These are phyloP conservation scores for Tupaia chinensis DNA, from an alignment of 2,113 vertebrate species.

Conservation along the genomic window DNA sequence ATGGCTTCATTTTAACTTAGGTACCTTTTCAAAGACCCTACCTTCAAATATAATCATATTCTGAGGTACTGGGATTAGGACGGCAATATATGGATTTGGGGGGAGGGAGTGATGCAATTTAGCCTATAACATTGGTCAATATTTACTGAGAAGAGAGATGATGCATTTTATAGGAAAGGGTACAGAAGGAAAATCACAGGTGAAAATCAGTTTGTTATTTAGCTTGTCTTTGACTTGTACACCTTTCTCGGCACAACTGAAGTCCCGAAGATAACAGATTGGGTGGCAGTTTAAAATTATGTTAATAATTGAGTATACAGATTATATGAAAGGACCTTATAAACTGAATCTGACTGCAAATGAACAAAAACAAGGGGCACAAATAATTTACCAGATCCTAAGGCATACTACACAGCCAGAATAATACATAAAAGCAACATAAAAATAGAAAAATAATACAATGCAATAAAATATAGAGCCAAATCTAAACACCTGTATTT, in stretches of 20 bases:
- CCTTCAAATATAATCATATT: neutral
- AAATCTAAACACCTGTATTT: neutral
- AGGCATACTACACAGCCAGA: neutral
- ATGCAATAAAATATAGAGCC: neutral
- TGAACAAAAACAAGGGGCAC: neutral
- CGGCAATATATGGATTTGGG: neutral
- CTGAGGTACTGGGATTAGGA: neutral
- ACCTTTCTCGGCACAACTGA: slow-evolving; percentile 26
- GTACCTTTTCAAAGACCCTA: neutral
- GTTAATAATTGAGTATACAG: neutral
- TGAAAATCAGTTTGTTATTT: neutral
- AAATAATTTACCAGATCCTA: neutral
- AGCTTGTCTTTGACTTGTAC: neutral
- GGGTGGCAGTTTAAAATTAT: slow-evolving; percentile 40
- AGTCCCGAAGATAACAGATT: neutral
- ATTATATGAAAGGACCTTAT: neutral
- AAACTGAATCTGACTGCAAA: neutral
- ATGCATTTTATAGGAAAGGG: neutral
- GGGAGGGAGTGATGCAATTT: neutral
- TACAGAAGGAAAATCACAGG: neutral
- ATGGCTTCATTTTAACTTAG: slow-evolving; percentile 8
- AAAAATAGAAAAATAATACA: neutral
- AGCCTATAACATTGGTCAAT: neutral
- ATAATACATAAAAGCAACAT: neutral
- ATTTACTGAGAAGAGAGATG: neutral